Conservation (phyloP, 2,888 invertebrate species). For the Brachypterus glaber region DNA sequence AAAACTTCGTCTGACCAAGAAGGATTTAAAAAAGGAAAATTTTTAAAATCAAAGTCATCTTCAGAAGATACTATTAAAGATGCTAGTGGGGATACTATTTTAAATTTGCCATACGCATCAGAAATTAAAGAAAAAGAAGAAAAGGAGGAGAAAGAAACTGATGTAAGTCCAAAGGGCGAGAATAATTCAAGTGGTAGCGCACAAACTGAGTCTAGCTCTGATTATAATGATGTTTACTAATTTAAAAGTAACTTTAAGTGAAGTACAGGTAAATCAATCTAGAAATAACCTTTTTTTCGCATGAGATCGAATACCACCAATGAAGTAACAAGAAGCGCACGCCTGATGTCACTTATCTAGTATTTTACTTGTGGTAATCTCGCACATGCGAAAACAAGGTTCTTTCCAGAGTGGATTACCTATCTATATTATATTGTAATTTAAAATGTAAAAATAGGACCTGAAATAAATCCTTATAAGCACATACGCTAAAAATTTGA, state of each 20-base stretch:
- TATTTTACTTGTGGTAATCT: no score
- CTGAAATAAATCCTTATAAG: no score
- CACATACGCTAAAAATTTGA: no score
- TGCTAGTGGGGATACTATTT: slow-evolving; percentile 25
- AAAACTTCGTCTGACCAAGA: slow-evolving; percentile 4
- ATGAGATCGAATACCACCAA: no score
- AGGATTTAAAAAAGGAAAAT: slow-evolving; percentile 10
- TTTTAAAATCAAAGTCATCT: slow-evolving; percentile 23
- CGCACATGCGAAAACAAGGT: no score
- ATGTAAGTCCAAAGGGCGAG: slow-evolving; percentile 2
- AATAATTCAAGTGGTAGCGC: slow-evolving; percentile 18
- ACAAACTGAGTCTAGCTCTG: slow-evolving; percentile 30
- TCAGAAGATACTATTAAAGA: slow-evolving; percentile 27
- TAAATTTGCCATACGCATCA: slow-evolving; percentile 18
- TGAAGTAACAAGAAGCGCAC: no score
- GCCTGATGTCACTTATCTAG: no score
- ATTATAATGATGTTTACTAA: slow-evolving; percentile 24
- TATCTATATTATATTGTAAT: no score
- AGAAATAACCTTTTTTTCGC: no score
- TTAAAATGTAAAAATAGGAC: no score
- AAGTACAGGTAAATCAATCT: no score
- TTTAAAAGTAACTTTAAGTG: slow-evolving; percentile 1
- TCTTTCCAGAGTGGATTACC: no score
- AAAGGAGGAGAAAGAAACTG: slow-evolving; percentile 4
- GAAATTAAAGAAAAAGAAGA: slow-evolving; percentile 7